Conservation (phyloP, 2,797 vertebrate species). For the Helicolenus hilgendorfi region DNA sequence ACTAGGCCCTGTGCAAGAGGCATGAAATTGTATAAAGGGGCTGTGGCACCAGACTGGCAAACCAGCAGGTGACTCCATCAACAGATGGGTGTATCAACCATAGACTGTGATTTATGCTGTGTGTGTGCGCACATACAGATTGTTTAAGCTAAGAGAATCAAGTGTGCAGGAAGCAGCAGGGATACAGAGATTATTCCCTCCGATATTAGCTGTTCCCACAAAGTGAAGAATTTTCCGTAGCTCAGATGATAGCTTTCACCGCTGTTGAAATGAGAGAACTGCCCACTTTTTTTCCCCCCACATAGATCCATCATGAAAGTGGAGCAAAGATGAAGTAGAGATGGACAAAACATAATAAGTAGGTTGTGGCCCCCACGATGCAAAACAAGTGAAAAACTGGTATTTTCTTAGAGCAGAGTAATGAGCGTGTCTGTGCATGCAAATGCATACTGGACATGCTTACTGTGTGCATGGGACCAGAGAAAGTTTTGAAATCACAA, state of each 20-base stretch:
- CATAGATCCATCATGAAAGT: background rate
- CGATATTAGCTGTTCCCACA: conserved; percentile 4
- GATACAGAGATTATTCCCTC: background rate
- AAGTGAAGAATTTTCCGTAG: conserved; percentile 20
- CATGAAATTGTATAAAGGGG: conserved; percentile 51
- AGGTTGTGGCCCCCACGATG: background rate
- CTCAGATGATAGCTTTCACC: conserved; percentile 15
- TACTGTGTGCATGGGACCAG: background rate
- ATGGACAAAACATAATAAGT: conserved; percentile 37
- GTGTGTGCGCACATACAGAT: background rate
- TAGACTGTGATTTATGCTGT: conserved; percentile 8
- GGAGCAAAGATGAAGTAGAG: conserved; percentile 5
- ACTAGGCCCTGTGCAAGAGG: conserved; percentile 28
- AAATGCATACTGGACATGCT: background rate
- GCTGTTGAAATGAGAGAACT: conserved; percentile 8
- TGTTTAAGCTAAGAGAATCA: conserved; percentile 13
- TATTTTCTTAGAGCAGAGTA: conserved; percentile 20
- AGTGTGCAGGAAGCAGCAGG: background rate
- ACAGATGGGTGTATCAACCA: conserved; percentile 37
- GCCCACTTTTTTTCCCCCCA: background rate
- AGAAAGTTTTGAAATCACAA: conserved; percentile 9
- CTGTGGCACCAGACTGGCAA: conserved; percentile 41
- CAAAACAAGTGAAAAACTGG: conserved; percentile 21
- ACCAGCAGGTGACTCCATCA: conserved; percentile 50
- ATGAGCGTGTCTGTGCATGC: conserved; percentile 37